These are phyloP conservation scores for Palythoa grandiflora DNA, from an alignment of 92 coral and sea anemone genomes.

Conservation along the genomic window DNA sequence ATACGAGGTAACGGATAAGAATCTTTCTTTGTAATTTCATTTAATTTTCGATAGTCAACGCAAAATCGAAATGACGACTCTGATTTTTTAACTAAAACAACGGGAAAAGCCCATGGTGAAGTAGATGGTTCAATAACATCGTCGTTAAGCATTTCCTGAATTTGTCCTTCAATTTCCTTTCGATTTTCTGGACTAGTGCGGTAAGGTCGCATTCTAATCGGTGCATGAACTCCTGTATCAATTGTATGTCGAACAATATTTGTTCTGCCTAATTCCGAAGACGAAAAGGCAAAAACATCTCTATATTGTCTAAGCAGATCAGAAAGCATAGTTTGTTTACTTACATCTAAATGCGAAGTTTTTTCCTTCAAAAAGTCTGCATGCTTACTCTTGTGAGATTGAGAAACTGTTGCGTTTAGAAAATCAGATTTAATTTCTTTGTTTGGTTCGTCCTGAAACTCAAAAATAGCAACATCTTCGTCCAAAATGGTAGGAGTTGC, in stretches of 20 bases:
- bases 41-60: slow-evolving; percentile 59
- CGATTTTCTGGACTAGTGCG: slow-evolving; percentile 65
- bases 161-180: slow-evolving; percentile 47
- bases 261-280: slow-evolving; percentile 68
- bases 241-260: slow-evolving; percentile 58
- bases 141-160: slow-evolving; percentile 63
- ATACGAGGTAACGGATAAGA: slow-evolving; percentile 56
- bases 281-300: slow-evolving; percentile 53
- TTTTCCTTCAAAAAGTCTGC: background rate
- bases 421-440: background rate
- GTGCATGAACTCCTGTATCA: slow-evolving; percentile 41
- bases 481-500: slow-evolving; percentile 32
- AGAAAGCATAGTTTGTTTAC: background rate
- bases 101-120: slow-evolving; percentile 68
- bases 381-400: background rate
- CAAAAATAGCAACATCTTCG: background rate
- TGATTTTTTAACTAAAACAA: slow-evolving; percentile 64
- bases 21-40: slow-evolving; percentile 56
- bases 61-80: slow-evolving; percentile 58
- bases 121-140: slow-evolving; percentile 48
- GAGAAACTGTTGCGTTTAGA: background rate
- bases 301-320: slow-evolving; percentile 19
- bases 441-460: background rate
- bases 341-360: background rate
- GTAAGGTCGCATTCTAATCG: slow-evolving; percentile 65